phyloP scores from a whole-genome alignment of 1,140 invertebrate genomes.

The Pseudomyrmex dendroicus region DNA sequence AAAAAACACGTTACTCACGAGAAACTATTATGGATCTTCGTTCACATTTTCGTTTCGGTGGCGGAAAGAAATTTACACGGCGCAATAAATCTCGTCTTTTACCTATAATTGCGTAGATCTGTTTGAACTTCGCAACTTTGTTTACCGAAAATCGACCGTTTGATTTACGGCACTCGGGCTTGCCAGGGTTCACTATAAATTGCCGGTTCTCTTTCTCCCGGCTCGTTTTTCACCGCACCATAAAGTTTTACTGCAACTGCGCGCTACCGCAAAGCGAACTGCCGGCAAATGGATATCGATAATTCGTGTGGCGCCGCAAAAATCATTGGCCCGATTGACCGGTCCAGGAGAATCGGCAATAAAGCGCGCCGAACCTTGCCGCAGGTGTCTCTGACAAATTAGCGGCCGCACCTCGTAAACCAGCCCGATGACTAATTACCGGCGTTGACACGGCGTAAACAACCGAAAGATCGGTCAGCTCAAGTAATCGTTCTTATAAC shows the following conservation, averaged over 20 bases:
- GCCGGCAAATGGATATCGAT: constrained; percentile 34
- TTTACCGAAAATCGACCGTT: constrained; percentile 36
- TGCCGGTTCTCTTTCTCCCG: constrained; percentile 22
- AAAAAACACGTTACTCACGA: not conserved
- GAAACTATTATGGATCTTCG: not conserved
- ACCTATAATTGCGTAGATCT: constrained; percentile 7
- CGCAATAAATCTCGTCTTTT: constrained; percentile 15
- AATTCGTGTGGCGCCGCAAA: constrained; percentile 36
- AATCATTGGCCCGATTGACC: constrained; percentile 40
- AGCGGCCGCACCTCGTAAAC: constrained; percentile 59
- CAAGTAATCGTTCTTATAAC: no score
- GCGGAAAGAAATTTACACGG: not conserved
- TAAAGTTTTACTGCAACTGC: constrained; percentile 50
- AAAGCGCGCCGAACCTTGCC: constrained; percentile 29
- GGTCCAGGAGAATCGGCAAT: constrained; percentile 13
- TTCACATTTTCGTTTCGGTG: constrained; percentile 1
- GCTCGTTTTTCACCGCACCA: constrained; percentile 34
- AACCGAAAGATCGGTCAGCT: constrained; percentile 53
- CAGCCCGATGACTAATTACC: constrained; percentile 67
- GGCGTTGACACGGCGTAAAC: constrained; percentile 48
- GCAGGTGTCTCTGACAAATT: constrained; percentile 61
- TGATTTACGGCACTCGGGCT: constrained; percentile 29
- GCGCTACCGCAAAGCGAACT: not conserved
- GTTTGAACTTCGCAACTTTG: constrained; percentile 37
- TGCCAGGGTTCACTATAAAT: constrained; percentile 18